Base-by-base conservation (phyloP, 2,888 invertebrate genomes). In the Dendrolimus pini region DNA sequence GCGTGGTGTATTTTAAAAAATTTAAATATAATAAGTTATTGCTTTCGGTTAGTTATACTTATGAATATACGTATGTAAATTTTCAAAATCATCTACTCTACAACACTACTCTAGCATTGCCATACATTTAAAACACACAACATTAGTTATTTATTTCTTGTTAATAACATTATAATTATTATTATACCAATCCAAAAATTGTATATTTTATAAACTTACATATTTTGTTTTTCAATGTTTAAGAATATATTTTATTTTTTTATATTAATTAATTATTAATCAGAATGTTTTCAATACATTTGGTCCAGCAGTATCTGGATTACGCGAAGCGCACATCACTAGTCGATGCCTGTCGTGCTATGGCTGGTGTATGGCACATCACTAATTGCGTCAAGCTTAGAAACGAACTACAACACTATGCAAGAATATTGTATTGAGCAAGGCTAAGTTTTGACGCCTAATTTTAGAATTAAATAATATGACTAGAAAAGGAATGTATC, bases 401-500 rank as follows among this genome's bases (percentile, higher is more conserved):
- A 18, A 72, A 66, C 70, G 69, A 69, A 73, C 69, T 73, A 77
- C 76, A 82, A 78, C 74, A 78, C 82, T 82, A 86, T 79, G 83
- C 84, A 82, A 87, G 82, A 84, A 75, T 70, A 77, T 47, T 80
- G 80, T 80, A 80, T 85, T 89, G 89, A 89, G 89, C 89, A 87
- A 87, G 82, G 79, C 57, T 74, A 70, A 80, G 73, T 75, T 75
- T 71, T 77, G 74, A 75, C 77, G 80, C 78, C 77, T 75, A 79
- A 77, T 73, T 63, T 64, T 65, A 62, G 60, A 63, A 61, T 61
- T 61, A 58, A 65, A 66, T 67, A 65, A 67, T 70, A 86, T 89
- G 89, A 89, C 89, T 89, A 89, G 89, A 88, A 64, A 73, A 82
- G 89, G 87, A 89, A 89, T 88, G 89, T 87, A 74, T 79, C 69